Conservation (phyloP, 2,888 invertebrate genomes). For the Limenitis camilla region DNA sequence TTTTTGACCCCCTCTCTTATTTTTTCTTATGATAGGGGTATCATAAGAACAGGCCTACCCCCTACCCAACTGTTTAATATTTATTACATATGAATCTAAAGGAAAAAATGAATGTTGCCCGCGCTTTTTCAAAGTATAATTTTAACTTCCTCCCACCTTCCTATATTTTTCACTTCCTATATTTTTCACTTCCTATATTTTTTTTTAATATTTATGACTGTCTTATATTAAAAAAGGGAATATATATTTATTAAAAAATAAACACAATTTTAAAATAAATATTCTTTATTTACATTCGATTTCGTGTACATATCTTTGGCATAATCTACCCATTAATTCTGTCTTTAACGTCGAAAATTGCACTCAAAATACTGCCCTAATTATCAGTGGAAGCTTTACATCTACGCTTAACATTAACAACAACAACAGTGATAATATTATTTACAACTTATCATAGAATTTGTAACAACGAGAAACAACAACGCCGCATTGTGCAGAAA, state of each 20-base stretch:
- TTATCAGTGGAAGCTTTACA: constrained; percentile 18
- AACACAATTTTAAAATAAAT: constrained; percentile 42
- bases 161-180: no score
- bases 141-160: no score
- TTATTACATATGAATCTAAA: no score
- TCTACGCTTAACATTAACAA: constrained; percentile 22
- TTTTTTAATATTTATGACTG: no score
- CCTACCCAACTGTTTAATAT: no score
- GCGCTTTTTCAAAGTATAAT: no score
- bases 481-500: constrained; percentile 27
- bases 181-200: no score
- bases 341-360: constrained; percentile 47
- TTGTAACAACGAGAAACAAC: constrained; percentile 32
- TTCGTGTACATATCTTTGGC: constrained; percentile 68
- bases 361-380: constrained; percentile 61
- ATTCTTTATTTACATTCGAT: constrained; percentile 56
- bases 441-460: constrained; percentile 39
- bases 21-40: no score
- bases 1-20: no score
- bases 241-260: constrained; percentile 18
- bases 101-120: no score
- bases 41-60: no score
- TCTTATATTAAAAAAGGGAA: no score
- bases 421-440: constrained; percentile 31
- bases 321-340: constrained; percentile 56